These are phyloP conservation scores for Glossophaga mutica DNA, from an alignment of 2,797 vertebrate species.

Conservation along the genomic window DNA sequence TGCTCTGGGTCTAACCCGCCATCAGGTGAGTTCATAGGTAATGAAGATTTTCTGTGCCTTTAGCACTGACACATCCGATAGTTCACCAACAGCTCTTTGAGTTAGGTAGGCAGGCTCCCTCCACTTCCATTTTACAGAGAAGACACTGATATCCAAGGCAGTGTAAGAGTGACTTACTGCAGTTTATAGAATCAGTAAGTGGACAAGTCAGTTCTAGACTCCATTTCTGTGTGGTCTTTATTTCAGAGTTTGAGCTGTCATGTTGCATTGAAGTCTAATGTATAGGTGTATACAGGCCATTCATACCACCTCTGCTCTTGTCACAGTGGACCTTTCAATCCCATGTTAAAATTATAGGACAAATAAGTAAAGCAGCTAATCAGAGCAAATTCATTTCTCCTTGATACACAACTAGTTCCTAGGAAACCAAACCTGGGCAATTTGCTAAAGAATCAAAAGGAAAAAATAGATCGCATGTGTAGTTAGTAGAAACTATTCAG, in stretches of 20 bases:
- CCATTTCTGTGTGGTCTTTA: not conserved
- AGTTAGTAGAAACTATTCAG: conserved; percentile 56
- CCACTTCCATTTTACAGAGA: not conserved
- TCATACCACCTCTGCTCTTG: not conserved
- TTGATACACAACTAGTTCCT: conserved; percentile 51
- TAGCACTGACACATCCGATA: not conserved
- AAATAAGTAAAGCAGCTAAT: conserved; percentile 56
- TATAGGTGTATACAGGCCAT: not conserved
- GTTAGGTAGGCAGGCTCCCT: rapidly evolving
- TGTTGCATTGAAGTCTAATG: not conserved
- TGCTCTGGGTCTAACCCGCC: not conserved
- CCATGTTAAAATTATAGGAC: conserved; percentile 37
- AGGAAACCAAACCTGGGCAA: conserved; percentile 60
- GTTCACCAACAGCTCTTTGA: not conserved
- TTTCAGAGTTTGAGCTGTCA: not conserved
- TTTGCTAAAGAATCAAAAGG: conserved; percentile 65
- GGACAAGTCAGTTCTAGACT: not conserved
- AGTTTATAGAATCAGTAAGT: not conserved
- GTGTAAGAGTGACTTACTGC: not conserved
- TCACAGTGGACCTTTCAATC: not conserved
- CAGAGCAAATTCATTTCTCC: conserved; percentile 56
- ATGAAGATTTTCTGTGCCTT: not conserved
- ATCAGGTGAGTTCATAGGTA: not conserved
- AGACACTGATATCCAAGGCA: not conserved
- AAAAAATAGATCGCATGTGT: conserved; percentile 63